A percentile compares a stretch with the other conserved stretches of the same genome.
Evolutionary conservation across 1,140 invertebrate genomes (phyloP).

Genomic region (Chironomus tepperi): DNA sequence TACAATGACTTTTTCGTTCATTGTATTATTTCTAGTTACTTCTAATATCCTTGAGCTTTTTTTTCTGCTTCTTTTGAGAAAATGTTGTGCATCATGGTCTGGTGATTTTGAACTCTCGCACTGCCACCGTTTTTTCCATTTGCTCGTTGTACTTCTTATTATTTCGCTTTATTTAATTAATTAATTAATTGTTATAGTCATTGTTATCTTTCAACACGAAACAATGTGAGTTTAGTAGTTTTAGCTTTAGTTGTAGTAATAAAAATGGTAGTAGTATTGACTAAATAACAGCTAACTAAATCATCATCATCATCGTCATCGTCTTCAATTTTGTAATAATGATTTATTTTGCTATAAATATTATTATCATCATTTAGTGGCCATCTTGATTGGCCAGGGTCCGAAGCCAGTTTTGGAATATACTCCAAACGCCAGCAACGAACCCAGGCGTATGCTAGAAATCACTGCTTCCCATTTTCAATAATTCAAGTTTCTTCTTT

Average conservation of each 20-base stretch:
- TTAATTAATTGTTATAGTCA: no score
- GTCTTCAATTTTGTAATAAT: background rate
- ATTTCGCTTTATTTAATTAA: no score
- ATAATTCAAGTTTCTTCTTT: constrained; percentile 76
- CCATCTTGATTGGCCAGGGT: constrained; percentile 32
- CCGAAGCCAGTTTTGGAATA: constrained; percentile 39
- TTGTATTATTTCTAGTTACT: no score
- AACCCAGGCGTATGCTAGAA: constrained; percentile 46
- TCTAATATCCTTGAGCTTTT: no score
- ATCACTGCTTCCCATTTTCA: constrained; percentile 77
- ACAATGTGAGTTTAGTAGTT: background rate
- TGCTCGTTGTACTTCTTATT: background rate
- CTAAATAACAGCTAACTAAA: constrained; percentile 21
- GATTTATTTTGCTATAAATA: background rate
- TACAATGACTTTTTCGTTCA: no score
- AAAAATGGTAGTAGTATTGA: background rate
- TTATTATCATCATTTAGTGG: constrained; percentile 8
- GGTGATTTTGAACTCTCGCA: background rate
- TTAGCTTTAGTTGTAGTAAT: background rate
- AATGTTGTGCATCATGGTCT: no score
- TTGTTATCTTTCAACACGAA: background rate
- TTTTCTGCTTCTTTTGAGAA: no score
- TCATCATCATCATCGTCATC: background rate
- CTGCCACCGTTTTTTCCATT: background rate
- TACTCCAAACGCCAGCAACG: constrained; percentile 40